Conservation (phyloP, 1,140 invertebrate genomes). For the Achroia grisella region DNA sequence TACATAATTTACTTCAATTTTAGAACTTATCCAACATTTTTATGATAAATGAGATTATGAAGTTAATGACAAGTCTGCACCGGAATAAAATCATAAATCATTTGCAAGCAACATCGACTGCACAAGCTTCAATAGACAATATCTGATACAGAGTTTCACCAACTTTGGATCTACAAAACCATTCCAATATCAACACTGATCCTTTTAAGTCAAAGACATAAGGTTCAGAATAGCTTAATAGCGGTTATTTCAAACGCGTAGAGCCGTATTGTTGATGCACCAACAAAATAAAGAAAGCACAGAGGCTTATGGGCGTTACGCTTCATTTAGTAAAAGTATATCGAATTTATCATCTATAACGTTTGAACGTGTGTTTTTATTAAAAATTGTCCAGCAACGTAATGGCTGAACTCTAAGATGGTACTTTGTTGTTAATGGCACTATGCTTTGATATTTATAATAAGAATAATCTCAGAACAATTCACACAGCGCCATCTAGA, state of each 20-base stretch:
- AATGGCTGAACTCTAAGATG: slow-evolving; percentile 26
- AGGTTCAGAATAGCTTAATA: slow-evolving; percentile 19
- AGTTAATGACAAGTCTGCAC: slow-evolving; percentile 4
- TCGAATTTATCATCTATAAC: slow-evolving; percentile 58
- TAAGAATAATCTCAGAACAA: not conserved
- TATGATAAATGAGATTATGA: not conserved
- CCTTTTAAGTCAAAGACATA: slow-evolving; percentile 10
- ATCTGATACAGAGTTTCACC: slow-evolving; percentile 35
- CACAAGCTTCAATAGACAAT: slow-evolving; percentile 41
- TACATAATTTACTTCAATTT: no score
- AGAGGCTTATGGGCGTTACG: slow-evolving; percentile 51
- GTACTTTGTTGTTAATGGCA: not conserved
- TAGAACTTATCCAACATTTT: slow-evolving; percentile 1
- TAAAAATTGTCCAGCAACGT: slow-evolving; percentile 39
- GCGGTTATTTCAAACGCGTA: not conserved
- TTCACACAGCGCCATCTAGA: no score
- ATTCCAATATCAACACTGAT: not conserved
- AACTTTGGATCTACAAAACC: slow-evolving; percentile 7
- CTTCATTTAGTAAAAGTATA: slow-evolving; percentile 69
- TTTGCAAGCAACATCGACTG: slow-evolving; percentile 34
- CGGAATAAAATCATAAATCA: slow-evolving; percentile 50
- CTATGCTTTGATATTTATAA: not conserved
- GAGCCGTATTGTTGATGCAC: slow-evolving; percentile 18
- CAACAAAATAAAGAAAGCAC: slow-evolving; percentile 40
- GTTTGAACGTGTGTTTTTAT: slow-evolving; percentile 49